phyloP scores from a whole-genome alignment of 2,113 vertebrate genomes.

The Orycteropus afer region DNA sequence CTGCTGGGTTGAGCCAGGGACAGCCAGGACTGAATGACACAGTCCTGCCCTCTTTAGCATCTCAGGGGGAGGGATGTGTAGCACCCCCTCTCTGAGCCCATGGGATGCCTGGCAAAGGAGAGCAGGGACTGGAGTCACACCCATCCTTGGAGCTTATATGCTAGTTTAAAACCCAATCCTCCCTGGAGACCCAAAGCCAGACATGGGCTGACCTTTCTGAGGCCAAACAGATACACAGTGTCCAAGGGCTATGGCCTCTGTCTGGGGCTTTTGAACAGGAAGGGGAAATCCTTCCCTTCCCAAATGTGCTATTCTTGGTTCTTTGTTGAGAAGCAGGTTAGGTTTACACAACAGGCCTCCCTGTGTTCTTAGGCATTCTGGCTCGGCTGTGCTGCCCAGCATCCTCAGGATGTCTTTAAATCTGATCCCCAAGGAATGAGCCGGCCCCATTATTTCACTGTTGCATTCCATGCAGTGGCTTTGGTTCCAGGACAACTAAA shows the following conservation, averaged over 20 bases:
- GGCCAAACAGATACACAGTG: not conserved
- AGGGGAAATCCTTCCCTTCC: slow-evolving; percentile 49
- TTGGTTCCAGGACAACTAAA: not conserved
- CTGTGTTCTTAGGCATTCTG: not conserved
- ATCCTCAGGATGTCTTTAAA: not conserved
- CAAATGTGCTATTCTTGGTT: not conserved
- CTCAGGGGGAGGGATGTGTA: too few species aligned
- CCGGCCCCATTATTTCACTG: too few species aligned
- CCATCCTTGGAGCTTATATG: not conserved
- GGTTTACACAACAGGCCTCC: not conserved
- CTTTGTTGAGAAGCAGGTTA: slow-evolving; percentile 7
- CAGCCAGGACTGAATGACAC: not conserved
- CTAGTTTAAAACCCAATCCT: not conserved
- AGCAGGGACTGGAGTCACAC: not conserved
- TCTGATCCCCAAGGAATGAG: not conserved
- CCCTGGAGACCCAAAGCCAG: not conserved
- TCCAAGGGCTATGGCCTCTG: not conserved
- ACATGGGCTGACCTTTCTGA: not conserved
- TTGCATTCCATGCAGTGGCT: not conserved
- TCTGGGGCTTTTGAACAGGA: not conserved
- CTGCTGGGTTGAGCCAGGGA: not conserved
- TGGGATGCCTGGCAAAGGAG: not conserved
- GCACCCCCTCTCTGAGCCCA: not conserved
- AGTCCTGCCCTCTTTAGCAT: not conserved
- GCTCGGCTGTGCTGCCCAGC: not conserved